Evolutionary conservation across 2,888 invertebrate species (phyloP).

Genomic region (Margaritifera margaritifera): DNA sequence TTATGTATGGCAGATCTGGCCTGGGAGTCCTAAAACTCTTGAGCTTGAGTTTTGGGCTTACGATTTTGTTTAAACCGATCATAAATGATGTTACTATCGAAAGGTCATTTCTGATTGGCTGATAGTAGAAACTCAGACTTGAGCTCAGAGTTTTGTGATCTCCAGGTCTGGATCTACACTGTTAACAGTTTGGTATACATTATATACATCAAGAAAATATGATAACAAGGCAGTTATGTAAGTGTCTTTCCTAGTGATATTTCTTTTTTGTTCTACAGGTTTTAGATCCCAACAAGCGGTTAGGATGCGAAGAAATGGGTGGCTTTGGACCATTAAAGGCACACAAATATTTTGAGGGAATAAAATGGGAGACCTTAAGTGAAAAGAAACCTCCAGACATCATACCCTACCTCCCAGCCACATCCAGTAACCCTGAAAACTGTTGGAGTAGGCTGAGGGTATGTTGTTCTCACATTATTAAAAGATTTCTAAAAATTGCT

Average conservation of each 20-base stretch:
- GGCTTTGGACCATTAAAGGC: constrained; percentile 86
- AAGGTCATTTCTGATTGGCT: too few relatives aligned
- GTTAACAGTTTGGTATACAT: too few relatives aligned
- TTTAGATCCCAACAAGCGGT: constrained; percentile 84
- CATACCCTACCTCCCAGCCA: constrained; percentile 82
- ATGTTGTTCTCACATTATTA: not conserved
- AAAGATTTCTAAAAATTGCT: too few relatives aligned
- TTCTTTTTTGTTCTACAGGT: constrained; percentile 70
- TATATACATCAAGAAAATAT: too few relatives aligned
- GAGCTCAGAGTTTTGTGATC: too few relatives aligned
- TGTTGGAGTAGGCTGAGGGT: constrained; percentile 76
- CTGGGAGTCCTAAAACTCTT: too few relatives aligned
- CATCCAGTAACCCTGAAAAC: constrained; percentile 79
- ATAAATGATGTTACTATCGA: too few relatives aligned
- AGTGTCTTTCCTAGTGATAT: not conserved
- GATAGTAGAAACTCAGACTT: too few relatives aligned
- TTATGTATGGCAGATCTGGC: too few relatives aligned
- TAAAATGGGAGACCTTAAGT: constrained; percentile 87
- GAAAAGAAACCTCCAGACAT: constrained; percentile 83
- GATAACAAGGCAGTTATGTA: not conserved
- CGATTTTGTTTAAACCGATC: too few relatives aligned
- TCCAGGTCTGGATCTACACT: too few relatives aligned
- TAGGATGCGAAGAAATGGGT: constrained; percentile 82
- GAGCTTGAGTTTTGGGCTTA: too few relatives aligned
- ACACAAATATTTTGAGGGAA: constrained; percentile 89